A percentile compares a stretch with the other conserved stretches of the same genome.
phyloP scores from a whole-genome alignment of 2,888 invertebrate genomes.

The Meliscaeva auricollis region DNA sequence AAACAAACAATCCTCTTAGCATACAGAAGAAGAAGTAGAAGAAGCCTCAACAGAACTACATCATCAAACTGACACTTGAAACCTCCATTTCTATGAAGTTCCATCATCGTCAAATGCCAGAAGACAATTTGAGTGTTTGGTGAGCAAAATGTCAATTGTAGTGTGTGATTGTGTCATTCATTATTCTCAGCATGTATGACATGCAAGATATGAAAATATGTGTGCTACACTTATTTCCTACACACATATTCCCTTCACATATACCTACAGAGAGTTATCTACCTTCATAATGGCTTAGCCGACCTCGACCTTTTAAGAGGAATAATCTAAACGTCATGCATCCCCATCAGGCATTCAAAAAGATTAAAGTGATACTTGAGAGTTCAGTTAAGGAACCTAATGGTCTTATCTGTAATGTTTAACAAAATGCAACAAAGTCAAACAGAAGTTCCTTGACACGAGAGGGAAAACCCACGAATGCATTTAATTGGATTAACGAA shows the following conservation, averaged over 20 bases:
- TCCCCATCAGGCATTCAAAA: neutral
- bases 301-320: constrained; percentile 49
- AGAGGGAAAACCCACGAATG: constrained; percentile 11
- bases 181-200: neutral
- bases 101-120: neutral
- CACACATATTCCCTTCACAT: neutral
- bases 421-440: constrained; percentile 8
- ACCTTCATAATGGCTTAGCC: neutral
- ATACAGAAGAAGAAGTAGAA: neutral
- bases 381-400: neutral
- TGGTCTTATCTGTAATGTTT: neutral
- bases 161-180: constrained; percentile 44
- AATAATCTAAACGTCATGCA: neutral
- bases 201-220: constrained; percentile 1
- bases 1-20: constrained; percentile 27
- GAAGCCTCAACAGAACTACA: constrained; percentile 9
- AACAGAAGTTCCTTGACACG: neutral
- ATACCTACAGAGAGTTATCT: neutral
- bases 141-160: neutral
- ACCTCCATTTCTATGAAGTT: constrained; percentile 21
- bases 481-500: constrained; percentile 31
- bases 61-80: constrained; percentile 38
- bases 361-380: constrained; percentile 10
- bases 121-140: constrained; percentile 45
- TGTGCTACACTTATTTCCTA: too few species aligned